Evolutionary conservation across 2,888 invertebrate genomes (phyloP), one percentile per base, ranked within the genome.

Genomic region (Ectobius pallidus): DNA sequence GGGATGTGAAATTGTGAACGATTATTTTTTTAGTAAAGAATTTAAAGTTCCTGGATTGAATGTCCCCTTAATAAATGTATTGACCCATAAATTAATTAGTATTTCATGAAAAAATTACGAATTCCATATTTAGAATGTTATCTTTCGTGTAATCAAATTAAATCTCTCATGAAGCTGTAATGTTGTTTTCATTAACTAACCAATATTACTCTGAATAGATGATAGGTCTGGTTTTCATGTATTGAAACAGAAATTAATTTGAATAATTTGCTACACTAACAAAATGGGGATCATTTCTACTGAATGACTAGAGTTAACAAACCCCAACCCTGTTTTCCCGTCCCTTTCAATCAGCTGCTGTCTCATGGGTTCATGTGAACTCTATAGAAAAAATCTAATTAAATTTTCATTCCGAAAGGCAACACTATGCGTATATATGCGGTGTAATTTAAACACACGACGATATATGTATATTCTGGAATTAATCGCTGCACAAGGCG

Each of bases 311-410:
- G 22, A 65, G 65, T 65, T 25, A 65, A 42, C 42, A 6, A 9
- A n/a, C 46, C 46, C 46, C 46, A 11, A 4, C 18, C 46, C 18
- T 9, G 7, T 14, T 39, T 14, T 39, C 46, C 46, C 18, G 46
- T n/a, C 2, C 55, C 55, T 9, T 27, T 9, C 14, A 1, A 16
- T 0, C 49, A n/a, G 16, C 16, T 44, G 39, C 18, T 42, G 25
- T 25, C 65, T 14, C 55, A 65, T 44, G 22, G 44, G 65, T 44
- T 65, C 44, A 65, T 65, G 65, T 44, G 44, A 44, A 65, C 65
- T 44, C 42, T 65, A 44, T 65, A 65, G 65, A 65, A 65, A 65
- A n/a, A 65, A 42, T 44, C 44, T 65, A 44, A 65, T 65, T 65
- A 65, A 42, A 65, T 65, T 65, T 65, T 65, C 44, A 42, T 65